Percentiles rank a stretch among this genome's conserved stretches.
Evolutionary conservation across 1,140 invertebrate species (phyloP).

Genomic region (Rhizoglyphus robini): DNA sequence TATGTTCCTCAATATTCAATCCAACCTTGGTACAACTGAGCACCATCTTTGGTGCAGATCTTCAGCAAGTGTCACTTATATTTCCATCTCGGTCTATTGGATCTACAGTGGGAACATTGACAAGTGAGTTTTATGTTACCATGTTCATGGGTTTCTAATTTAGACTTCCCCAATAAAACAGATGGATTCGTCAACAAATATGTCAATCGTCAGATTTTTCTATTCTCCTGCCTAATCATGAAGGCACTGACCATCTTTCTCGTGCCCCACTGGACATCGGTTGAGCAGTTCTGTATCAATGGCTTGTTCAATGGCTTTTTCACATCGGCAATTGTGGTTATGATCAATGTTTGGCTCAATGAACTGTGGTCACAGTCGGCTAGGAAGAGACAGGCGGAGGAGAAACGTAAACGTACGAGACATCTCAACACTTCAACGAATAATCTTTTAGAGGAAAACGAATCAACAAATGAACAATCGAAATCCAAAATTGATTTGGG

Average conservation of each 20-base stretch:
- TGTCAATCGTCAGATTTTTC: no score
- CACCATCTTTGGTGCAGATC: no score
- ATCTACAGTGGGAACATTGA: not conserved
- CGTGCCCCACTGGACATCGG: no score
- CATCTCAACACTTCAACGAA: no score
- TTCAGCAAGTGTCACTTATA: not conserved
- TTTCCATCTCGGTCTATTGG: conserved; percentile 8
- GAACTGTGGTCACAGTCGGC: conserved; percentile 15
- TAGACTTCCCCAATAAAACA: not conserved
- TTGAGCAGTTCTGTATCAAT: no score
- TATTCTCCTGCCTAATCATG: not conserved
- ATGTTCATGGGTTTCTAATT: conserved; percentile 2
- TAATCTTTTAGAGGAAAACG: no score
- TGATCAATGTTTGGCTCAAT: conserved; percentile 17
- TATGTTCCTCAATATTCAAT: conserved; percentile 14
- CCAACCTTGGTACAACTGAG: no score
- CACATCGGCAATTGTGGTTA: conserved; percentile 3
- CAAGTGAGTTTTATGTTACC: not conserved
- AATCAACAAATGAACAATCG: no score
- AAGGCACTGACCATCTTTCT: no score
- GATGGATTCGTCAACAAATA: conserved; percentile 7
- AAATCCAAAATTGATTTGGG: no score
- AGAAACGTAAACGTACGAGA: no score
- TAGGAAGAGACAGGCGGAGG: no score
- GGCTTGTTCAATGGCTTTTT: conserved; percentile 16